These are phyloP conservation scores for Sorex araneus DNA, from an alignment of 2,113 vertebrate species.

Conservation along the genomic window DNA sequence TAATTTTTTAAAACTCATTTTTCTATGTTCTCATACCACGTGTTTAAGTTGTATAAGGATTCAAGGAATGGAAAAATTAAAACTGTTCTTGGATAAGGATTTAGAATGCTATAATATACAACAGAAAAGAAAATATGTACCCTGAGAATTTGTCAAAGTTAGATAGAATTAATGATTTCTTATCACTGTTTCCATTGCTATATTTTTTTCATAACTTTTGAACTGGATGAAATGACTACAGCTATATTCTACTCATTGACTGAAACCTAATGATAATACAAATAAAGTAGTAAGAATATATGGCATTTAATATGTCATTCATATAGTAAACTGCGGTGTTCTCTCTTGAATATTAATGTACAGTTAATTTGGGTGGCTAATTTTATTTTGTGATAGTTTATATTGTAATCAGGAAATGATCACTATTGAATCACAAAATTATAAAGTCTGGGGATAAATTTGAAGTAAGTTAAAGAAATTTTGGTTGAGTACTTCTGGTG, in stretches of 20 bases:
- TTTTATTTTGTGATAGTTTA: not conserved
- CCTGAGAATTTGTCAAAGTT: not conserved
- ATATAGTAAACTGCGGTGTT: no score
- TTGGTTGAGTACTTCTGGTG: not conserved
- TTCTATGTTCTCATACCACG: not conserved
- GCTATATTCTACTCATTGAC: not conserved
- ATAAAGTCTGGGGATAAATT: slow-evolving; percentile 19
- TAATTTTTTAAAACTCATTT: not conserved
- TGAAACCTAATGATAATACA: no score
- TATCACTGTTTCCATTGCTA: not conserved
- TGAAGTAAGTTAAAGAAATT: slow-evolving; percentile 10
- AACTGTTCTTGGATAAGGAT: not conserved
- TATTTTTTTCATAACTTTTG: not conserved
- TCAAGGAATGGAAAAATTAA: not conserved
- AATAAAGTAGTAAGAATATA: no score
- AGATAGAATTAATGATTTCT: not conserved
- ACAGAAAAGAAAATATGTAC: not conserved
- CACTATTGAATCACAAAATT: not conserved
- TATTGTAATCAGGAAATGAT: not conserved
- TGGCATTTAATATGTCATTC: no score
- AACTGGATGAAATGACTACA: not conserved
- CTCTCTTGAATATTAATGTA: not conserved
- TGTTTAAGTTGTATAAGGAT: not conserved
- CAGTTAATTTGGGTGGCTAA: not conserved
- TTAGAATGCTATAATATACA: not conserved